phyloP scores from a whole-genome alignment of 2,888 invertebrate species.

The Pristionchus maxplancki region DNA sequence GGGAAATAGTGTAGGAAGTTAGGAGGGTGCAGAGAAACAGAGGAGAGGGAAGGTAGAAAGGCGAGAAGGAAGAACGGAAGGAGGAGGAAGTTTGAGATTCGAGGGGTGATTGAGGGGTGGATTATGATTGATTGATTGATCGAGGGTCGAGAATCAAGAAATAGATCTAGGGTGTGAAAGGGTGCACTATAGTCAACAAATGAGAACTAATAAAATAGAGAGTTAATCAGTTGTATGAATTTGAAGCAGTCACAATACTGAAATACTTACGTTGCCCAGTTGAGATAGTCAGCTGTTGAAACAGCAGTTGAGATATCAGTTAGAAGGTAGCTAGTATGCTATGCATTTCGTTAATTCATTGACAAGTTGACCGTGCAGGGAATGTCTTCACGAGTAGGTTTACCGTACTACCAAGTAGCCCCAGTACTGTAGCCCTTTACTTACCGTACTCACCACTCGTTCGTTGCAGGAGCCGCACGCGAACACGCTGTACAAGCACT shows the following conservation, averaged over 20 bases:
- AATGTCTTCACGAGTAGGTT: too few relatives aligned
- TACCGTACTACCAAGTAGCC: too few relatives aligned
- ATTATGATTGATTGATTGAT: slow-evolving; percentile 38
- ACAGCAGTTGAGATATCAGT: not conserved
- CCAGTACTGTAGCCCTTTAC: too few relatives aligned
- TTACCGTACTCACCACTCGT: too few relatives aligned
- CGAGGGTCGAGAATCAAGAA: not conserved
- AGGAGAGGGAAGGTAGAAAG: not conserved
- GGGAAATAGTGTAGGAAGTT: not conserved
- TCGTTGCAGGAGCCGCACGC: slow-evolving; percentile 88
- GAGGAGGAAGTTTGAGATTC: not conserved
- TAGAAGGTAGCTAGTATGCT: too few relatives aligned
- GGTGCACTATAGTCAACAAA: not conserved
- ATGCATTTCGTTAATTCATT: too few relatives aligned
- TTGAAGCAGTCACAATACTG: too few relatives aligned
- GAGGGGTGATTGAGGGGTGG: not conserved
- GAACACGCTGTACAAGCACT: slow-evolving; percentile 94
- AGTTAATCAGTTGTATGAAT: too few relatives aligned
- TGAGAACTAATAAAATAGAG: too few relatives aligned
- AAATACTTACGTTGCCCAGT: not conserved
- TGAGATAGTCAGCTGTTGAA: not conserved
- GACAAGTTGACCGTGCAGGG: too few relatives aligned
- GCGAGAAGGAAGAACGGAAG: not conserved
- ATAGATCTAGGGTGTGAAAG: too few relatives aligned
- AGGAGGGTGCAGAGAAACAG: not conserved